phyloP scores from a whole-genome alignment of 2,113 vertebrate species.

The Crotophaga sulcirostris region DNA sequence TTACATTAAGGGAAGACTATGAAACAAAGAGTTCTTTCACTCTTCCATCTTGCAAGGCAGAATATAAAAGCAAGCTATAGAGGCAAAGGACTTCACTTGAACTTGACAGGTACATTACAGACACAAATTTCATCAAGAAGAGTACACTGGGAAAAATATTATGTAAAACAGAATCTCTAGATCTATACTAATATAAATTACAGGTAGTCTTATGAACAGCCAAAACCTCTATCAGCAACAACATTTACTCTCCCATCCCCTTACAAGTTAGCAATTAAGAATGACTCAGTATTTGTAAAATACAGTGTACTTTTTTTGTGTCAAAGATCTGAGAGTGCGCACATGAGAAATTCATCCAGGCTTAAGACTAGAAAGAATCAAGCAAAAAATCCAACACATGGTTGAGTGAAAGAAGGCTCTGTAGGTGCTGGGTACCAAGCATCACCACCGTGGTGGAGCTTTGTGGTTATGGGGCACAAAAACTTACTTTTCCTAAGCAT shows the following conservation, averaged over 20 bases:
- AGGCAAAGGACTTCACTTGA: neutral
- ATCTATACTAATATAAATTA: neutral
- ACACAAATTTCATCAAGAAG: neutral
- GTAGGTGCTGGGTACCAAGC: neutral
- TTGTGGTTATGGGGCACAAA: neutral
- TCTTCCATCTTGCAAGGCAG: neutral
- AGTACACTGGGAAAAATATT: neutral
- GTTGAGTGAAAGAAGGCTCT: neutral
- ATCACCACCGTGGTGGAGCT: neutral
- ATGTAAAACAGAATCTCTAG: neutral
- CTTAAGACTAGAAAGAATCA: neutral
- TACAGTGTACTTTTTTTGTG: neutral
- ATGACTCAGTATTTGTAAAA: neutral
- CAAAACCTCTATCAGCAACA: neutral
- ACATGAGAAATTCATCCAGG: neutral
- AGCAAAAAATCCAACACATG: neutral
- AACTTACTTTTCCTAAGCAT: neutral
- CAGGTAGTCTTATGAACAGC: neutral
- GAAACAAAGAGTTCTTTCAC: conserved; percentile 46
- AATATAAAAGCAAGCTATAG: neutral
- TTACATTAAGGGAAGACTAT: conserved; percentile 15
- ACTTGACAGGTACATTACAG: neutral
- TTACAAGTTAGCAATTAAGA: neutral
- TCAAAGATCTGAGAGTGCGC: neutral
- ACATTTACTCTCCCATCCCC: neutral